Evolutionary conservation across 2,888 invertebrate genomes (phyloP).

Genomic region (Argyresthia goedartella): DNA sequence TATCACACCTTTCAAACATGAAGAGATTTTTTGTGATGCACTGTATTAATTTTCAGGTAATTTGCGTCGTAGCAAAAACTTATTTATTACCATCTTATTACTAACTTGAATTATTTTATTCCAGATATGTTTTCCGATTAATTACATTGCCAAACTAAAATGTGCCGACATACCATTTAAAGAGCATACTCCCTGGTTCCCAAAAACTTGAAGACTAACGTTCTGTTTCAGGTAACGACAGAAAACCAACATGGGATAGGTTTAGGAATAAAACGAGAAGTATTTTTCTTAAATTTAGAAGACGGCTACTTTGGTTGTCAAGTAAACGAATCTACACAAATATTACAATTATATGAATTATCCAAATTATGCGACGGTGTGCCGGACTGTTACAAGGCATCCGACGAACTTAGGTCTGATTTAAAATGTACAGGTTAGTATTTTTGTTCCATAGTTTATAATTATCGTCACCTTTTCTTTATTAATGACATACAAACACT

Average conservation of each 20-base stretch:
- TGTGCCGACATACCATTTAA: no score
- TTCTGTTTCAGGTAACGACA: constrained; percentile 74
- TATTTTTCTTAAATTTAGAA: constrained; percentile 96
- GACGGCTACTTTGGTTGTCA: constrained; percentile 98
- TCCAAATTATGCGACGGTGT: constrained; percentile 94
- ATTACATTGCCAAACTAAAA: no score
- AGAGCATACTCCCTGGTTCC: no score
- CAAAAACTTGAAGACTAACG: neutral
- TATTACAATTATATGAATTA: constrained; percentile 94
- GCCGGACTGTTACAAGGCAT: constrained; percentile 91
- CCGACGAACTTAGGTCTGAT: constrained; percentile 90
- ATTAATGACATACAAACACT: no score
- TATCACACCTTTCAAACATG: no score
- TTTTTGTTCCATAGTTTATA: neutral
- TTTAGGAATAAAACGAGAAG: constrained; percentile 89
- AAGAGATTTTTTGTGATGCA: no score
- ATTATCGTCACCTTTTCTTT: neutral
- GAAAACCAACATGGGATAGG: constrained; percentile 86
- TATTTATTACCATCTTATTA: no score
- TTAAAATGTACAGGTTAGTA: constrained; percentile 94
- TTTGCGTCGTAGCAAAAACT: no score
- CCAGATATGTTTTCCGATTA: no score
- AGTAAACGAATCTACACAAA: constrained; percentile 95
- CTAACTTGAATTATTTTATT: no score
- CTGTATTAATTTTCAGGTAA: no score